Evolutionary conservation across 2,113 vertebrate genomes (phyloP).

Genomic region (Campylomormyrus tamandua): DNA sequence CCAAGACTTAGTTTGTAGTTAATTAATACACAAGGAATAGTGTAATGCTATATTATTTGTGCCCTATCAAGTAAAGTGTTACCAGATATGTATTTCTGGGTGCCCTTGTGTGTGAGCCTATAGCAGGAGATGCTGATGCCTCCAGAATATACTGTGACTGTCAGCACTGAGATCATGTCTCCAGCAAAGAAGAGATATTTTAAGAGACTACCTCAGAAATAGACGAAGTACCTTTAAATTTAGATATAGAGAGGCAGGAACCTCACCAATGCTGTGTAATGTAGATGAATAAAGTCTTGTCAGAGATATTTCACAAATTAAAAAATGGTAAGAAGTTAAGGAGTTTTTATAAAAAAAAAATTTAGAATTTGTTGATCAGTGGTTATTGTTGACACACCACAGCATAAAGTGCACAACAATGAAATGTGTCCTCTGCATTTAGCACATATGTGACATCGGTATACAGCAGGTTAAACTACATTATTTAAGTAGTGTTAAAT

Average conservation of each 20-base stretch:
- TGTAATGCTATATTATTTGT: too few species aligned
- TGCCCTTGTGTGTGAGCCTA: neutral
- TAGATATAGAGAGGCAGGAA: slow-evolving; percentile 1
- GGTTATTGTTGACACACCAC: too few species aligned
- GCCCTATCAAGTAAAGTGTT: too few species aligned
- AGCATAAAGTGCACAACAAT: too few species aligned
- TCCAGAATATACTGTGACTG: neutral
- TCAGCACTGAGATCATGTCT: neutral
- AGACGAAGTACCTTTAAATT: slow-evolving; percentile 13
- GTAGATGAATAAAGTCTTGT: neutral
- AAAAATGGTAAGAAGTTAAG: neutral
- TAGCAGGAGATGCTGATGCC: neutral
- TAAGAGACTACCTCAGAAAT: neutral
- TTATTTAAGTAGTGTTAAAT: neutral
- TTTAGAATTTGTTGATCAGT: too few species aligned
- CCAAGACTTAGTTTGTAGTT: too few species aligned
- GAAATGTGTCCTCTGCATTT: too few species aligned
- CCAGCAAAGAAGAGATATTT: slow-evolving; percentile 10
- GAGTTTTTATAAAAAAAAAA: neutral
- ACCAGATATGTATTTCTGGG: neutral
- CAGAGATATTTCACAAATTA: neutral
- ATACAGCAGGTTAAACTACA: neutral
- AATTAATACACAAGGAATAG: too few species aligned
- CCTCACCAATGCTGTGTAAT: neutral
- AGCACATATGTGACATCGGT: neutral